Evolutionary conservation across 2,113 vertebrate genomes (phyloP).

Genomic region (Paratilapia polleni): DNA sequence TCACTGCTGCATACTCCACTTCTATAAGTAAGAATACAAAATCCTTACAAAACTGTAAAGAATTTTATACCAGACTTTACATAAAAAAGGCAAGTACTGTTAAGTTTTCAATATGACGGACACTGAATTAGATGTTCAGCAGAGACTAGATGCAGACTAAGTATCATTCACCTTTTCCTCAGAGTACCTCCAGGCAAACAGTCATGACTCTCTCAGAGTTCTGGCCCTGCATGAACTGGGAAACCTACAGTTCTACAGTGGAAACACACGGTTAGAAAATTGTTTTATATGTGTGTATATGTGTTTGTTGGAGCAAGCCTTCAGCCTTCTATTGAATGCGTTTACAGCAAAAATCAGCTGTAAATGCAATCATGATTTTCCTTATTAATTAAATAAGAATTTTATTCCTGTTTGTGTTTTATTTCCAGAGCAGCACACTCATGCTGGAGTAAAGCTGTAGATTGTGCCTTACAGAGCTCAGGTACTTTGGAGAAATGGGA

Average conservation of each 20-base stretch:
- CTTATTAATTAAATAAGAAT: neutral
- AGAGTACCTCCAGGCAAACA: conserved; percentile 86
- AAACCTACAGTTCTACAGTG: conserved; percentile 87
- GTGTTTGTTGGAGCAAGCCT: neutral
- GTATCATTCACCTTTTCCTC: conserved; percentile 46
- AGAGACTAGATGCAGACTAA: neutral
- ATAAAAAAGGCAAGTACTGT: neutral
- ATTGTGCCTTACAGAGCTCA: conserved; percentile 83
- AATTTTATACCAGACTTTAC: neutral
- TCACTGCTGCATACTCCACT: conserved; percentile 85
- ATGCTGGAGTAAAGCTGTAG: conserved; percentile 90
- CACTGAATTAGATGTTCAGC: neutral
- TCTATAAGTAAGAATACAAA: conserved; percentile 85
- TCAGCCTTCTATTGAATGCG: neutral
- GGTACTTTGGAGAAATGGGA: conserved; percentile 87
- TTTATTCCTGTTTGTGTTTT: neutral
- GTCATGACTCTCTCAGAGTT: conserved; percentile 84
- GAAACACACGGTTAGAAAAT: conserved; percentile 84
- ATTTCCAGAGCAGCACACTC: conserved; percentile 85
- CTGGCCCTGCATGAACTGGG: conserved; percentile 91
- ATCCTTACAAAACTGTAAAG: neutral
- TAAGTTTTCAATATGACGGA: neutral
- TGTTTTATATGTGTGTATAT: neutral
- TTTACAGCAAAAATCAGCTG: neutral
- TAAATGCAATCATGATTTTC: neutral